These are phyloP conservation scores for Ammodytes marinus DNA, from an alignment of 2,113 vertebrate genomes.

Conservation along the genomic window DNA sequence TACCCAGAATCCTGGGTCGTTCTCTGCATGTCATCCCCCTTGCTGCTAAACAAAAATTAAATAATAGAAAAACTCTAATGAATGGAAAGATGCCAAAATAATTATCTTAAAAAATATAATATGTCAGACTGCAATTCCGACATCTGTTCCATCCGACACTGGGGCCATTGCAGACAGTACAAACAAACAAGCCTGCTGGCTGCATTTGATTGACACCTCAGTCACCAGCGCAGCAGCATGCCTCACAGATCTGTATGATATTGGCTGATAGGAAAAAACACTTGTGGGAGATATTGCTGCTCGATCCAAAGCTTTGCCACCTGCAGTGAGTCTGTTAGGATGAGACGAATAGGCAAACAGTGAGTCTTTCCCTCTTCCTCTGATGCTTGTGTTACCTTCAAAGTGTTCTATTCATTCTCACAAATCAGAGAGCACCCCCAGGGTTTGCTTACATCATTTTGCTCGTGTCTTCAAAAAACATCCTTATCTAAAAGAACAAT, in stretches of 20 bases:
- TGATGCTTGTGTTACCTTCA: neutral
- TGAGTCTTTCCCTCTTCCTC: neutral
- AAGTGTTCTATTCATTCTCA: neutral
- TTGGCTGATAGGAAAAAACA: slow-evolving; percentile 28
- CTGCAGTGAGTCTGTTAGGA: slow-evolving; percentile 31
- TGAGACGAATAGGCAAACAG: neutral
- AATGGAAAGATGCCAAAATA: too few species aligned
- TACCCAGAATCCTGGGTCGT: too few species aligned
- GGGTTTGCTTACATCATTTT: neutral
- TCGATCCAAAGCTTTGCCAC: slow-evolving; percentile 43
- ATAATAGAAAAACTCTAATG: too few species aligned
- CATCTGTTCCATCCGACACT: slow-evolving; percentile 73
- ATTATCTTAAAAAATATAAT: slow-evolving; percentile 67
- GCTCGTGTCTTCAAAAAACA: neutral
- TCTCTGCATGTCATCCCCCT: too few species aligned
- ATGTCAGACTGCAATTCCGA: slow-evolving; percentile 71
- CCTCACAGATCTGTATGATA: slow-evolving; percentile 43
- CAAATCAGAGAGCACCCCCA: neutral
- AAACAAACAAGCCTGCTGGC: slow-evolving; percentile 50
- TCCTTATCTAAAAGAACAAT: neutral
- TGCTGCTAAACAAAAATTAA: too few species aligned
- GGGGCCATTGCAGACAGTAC: slow-evolving; percentile 28
- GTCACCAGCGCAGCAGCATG: slow-evolving; percentile 27
- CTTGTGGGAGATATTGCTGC: slow-evolving; percentile 38
- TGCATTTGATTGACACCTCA: slow-evolving; percentile 54